phyloP scores from a whole-genome alignment of 2,888 invertebrate genomes.

The Monopis laevigella region DNA sequence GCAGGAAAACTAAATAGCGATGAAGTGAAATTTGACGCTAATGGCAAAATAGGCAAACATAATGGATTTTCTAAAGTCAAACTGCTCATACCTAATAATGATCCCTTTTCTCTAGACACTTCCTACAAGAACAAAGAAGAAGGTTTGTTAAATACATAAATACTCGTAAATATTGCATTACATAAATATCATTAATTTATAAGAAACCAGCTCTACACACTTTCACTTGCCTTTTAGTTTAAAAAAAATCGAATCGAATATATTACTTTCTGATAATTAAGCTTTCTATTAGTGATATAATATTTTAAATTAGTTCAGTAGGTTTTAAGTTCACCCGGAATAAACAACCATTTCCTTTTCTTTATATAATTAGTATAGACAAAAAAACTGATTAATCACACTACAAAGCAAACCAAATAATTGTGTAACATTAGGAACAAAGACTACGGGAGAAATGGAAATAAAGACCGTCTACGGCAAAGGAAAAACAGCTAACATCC shows the following conservation, averaged over 20 bases:
- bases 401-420: too few species aligned
- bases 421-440: slow-evolving; percentile 44
- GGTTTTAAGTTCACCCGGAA: too few species aligned
- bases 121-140: slow-evolving; percentile 47
- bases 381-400: too few species aligned
- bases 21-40: slow-evolving; percentile 50
- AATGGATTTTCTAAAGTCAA: slow-evolving; percentile 46
- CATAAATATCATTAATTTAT: neutral
- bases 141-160: too few species aligned
- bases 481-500: slow-evolving; percentile 49
- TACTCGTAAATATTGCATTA: too few species aligned
- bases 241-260: too few species aligned
- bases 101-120: slow-evolving; percentile 49
- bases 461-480: slow-evolving; percentile 47
- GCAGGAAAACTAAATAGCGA: slow-evolving; percentile 64
- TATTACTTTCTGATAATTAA: too few species aligned
- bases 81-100: slow-evolving; percentile 49
- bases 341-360: too few species aligned
- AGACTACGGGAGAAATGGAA: slow-evolving; percentile 32
- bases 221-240: too few species aligned
- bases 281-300: too few species aligned
- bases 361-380: too few species aligned
- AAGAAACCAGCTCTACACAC: neutral
- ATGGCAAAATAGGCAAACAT: slow-evolving; percentile 35
- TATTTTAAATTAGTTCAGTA: too few species aligned